These are phyloP conservation scores for Dolichotis patagonum DNA, from an alignment of 2,113 vertebrate species.

Conservation along the genomic window DNA sequence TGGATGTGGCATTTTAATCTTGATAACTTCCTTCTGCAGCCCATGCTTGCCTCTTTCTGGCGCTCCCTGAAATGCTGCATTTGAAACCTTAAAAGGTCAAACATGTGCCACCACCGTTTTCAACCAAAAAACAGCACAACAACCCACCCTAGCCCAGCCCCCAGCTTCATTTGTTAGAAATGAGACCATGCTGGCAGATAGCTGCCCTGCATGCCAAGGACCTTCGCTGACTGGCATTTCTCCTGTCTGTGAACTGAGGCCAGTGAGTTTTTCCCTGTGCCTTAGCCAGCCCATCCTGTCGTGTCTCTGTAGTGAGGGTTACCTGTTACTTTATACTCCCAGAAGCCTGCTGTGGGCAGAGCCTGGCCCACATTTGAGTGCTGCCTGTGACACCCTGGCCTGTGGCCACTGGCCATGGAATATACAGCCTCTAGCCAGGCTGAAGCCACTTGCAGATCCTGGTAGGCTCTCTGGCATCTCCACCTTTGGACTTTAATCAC, in stretches of 20 bases:
- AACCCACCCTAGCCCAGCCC: conserved; percentile 38
- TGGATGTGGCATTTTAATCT: conserved; percentile 72
- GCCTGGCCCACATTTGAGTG: not conserved
- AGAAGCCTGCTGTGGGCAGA: not conserved
- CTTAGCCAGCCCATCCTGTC: no score
- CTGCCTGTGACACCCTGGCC: not conserved
- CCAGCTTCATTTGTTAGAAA: not conserved
- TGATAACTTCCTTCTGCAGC: conserved; percentile 51
- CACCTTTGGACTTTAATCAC: not conserved
- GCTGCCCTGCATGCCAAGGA: not conserved
- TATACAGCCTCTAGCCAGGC: not conserved
- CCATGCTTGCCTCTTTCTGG: not conserved
- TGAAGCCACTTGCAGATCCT: not conserved
- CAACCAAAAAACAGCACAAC: conserved; percentile 59
- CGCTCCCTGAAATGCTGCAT: conserved; percentile 57
- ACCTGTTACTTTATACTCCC: not conserved
- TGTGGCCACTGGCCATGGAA: not conserved
- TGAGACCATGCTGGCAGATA: not conserved
- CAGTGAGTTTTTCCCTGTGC: not conserved
- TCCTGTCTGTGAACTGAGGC: not conserved
- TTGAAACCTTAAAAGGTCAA: conserved; percentile 82
- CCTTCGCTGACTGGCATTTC: not conserved
- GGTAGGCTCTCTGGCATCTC: not conserved
- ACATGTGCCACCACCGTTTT: conserved; percentile 51
- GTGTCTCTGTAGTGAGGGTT: not conserved